Conservation (phyloP, 2,797 vertebrate genomes). For the Hozukius guyotensis region DNA sequence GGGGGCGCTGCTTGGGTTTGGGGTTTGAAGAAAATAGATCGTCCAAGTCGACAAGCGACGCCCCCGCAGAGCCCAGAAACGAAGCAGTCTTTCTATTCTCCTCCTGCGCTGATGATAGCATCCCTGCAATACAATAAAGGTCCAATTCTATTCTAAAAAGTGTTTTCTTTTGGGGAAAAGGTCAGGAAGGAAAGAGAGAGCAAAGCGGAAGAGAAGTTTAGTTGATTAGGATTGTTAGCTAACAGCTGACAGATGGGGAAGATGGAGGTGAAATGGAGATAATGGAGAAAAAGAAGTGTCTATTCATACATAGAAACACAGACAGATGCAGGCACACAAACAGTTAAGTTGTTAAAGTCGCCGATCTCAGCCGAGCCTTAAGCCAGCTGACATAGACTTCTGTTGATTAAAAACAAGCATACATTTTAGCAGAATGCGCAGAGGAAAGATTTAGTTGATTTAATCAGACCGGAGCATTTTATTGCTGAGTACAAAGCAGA, state of each 20-base stretch:
- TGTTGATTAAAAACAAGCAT: not conserved
- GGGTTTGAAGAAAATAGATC: conserved; percentile 87
- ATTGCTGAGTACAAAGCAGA: not conserved
- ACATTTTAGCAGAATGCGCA: not conserved
- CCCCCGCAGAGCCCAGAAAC: conserved; percentile 88
- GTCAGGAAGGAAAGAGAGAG: conserved; percentile 64
- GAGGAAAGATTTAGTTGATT: not conserved
- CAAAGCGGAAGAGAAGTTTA: conserved; percentile 69
- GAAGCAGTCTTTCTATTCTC: conserved; percentile 84
- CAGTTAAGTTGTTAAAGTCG: not conserved
- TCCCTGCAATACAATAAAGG: conserved; percentile 69
- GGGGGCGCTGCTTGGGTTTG: conserved; percentile 62
- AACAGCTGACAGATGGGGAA: conserved; percentile 5
- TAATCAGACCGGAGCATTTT: not conserved
- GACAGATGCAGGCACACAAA: not conserved
- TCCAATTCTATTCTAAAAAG: conserved; percentile 80
- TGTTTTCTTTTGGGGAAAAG: conserved; percentile 77
- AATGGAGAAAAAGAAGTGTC: not conserved
- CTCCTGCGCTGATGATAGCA: not conserved
- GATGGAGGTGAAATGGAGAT: conserved; percentile 42
- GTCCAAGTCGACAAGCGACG: conserved; percentile 91
- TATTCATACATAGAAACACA: not conserved
- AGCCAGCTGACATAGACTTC: not conserved
- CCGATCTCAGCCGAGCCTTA: not conserved
- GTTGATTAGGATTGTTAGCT: conserved; percentile 50